Conservation (phyloP, 2,797 vertebrate species). For the Danio jaintianensis region DNA sequence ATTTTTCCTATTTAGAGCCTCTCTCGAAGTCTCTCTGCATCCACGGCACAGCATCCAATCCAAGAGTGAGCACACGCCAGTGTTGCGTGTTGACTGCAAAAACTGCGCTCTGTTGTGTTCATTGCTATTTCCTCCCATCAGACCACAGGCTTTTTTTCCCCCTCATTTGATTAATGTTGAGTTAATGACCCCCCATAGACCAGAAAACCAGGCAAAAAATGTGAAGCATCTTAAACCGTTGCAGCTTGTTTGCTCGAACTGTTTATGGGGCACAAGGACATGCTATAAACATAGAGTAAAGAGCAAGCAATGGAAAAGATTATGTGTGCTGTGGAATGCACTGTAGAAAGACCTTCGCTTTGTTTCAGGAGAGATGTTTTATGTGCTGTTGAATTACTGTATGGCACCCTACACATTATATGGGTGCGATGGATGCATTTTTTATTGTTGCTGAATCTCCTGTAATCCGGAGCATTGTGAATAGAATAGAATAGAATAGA, state of each 20-base stretch:
- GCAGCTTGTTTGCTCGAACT: conserved; percentile 59
- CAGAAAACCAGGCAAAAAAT: conserved; percentile 60
- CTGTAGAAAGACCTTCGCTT: conserved; percentile 2
- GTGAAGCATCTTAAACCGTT: conserved; percentile 64
- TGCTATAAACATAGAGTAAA: conserved; percentile 58
- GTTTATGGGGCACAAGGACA: conserved; percentile 58
- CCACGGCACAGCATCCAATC: conserved; percentile 38
- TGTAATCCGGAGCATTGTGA: background rate
- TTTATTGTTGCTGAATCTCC: background rate
- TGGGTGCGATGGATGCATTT: background rate
- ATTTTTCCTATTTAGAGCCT: conserved; percentile 51
- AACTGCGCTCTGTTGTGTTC: conserved; percentile 42
- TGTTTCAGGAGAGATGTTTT: conserved; percentile 15
- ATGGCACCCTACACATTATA: conserved; percentile 3
- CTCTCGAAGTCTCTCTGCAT: conserved; percentile 45
- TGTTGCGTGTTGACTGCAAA: conserved; percentile 57
- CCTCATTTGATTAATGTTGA: conserved; percentile 62
- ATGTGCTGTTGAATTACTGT: conserved; percentile 10
- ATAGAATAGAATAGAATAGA: background rate
- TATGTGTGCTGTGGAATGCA: conserved; percentile 51
- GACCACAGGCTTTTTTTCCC: conserved; percentile 55
- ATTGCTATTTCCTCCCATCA: conserved; percentile 57
- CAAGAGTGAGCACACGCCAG: conserved; percentile 39
- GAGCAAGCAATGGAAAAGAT: conserved; percentile 52
- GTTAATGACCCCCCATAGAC: conserved; percentile 65